These are phyloP conservation scores for Oreotrochilus melanogaster DNA, from an alignment of 2,113 vertebrate species.

Conservation along the genomic window DNA sequence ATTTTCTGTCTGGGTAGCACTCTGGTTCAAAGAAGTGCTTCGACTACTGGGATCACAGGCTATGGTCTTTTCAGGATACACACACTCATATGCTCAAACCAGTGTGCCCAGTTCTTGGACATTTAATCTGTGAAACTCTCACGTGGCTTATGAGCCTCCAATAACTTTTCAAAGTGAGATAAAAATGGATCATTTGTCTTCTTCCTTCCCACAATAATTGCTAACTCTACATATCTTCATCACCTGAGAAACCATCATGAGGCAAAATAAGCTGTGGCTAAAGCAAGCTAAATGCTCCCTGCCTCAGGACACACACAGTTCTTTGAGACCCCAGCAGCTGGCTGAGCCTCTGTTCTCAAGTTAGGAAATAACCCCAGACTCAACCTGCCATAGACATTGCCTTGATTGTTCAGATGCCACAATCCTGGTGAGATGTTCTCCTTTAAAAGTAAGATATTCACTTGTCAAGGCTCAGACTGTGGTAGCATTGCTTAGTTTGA, in stretches of 20 bases:
- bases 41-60: not conserved
- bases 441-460: not conserved
- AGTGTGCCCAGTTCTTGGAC: not conserved
- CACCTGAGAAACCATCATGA: not conserved
- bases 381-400: not conserved
- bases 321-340: accelerated
- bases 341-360: not conserved
- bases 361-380: not conserved
- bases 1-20: not conserved
- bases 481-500: not conserved
- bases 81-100: not conserved
- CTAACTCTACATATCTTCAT: not conserved
- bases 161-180: not conserved
- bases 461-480: not conserved
- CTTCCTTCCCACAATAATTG: not conserved
- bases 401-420: not conserved
- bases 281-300: not conserved
- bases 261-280: not conserved
- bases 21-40: not conserved
- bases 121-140: not conserved
- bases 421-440: not conserved
- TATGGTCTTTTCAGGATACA: not conserved
- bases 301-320: too few relatives aligned
- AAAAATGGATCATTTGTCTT: not conserved
- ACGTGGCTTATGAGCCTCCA: not conserved